A percentile compares a stretch with the other conserved stretches of the same genome.
Evolutionary conservation across 1,140 invertebrate species (phyloP).

Genomic region (Diabrotica virgifera): DNA sequence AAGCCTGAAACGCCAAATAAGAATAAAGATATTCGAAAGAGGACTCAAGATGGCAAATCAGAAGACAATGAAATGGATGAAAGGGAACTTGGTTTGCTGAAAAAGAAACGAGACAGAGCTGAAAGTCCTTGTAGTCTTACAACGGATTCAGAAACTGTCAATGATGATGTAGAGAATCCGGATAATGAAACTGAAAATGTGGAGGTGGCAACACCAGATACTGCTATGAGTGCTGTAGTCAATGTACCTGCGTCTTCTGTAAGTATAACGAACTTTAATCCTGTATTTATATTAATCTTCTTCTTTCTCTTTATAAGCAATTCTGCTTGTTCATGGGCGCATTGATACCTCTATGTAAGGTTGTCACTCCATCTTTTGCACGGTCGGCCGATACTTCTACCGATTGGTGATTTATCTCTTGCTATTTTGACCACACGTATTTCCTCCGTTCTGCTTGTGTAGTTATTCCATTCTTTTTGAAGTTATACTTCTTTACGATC

Average conservation of each 20-base stretch:
- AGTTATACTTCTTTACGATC: no score
- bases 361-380: no score
- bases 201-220: constrained; percentile 39
- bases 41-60: constrained; percentile 55
- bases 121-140: constrained; percentile 77
- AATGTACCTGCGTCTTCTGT: neutral
- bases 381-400: no score
- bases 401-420: no score
- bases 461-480: no score
- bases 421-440: no score
- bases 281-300: neutral
- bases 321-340: no score
- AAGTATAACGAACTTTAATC: neutral
- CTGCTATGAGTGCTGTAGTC: neutral
- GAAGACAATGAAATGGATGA: constrained; percentile 57
- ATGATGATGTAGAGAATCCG: constrained; percentile 69
- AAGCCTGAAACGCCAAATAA: constrained; percentile 54
- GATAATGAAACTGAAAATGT: constrained; percentile 59
- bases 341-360: no score
- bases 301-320: neutral
- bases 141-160: constrained; percentile 74
- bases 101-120: constrained; percentile 69
- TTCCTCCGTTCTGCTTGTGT: no score
- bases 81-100: constrained; percentile 61
- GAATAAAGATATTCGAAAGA: constrained; percentile 71